Evolutionary conservation across 2,113 vertebrate genomes (phyloP), one percentile per base, ranked within the genome.

Genomic region (Macrotus californicus): DNA sequence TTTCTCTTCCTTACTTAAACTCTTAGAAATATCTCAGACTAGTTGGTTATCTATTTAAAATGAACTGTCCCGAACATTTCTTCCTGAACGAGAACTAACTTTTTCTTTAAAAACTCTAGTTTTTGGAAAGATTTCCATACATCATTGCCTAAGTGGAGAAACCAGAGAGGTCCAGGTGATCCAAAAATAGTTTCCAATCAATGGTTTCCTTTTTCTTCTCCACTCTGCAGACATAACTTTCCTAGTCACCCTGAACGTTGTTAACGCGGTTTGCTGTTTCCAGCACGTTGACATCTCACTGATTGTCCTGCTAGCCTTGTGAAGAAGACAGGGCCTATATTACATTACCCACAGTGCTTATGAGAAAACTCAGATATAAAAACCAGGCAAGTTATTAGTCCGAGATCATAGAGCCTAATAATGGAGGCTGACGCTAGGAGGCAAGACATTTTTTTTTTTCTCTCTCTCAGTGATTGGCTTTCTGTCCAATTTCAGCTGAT

Each of bases 101-200:
- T 94, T 85, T 81, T 61, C 83, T 95, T 92, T 36, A 64, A 56
- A 29, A 36, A 79, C 89, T 79, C 75, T 77, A 54, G 4, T 80
- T 87, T 95, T 52, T 18, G 69, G 66, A 69, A 61, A 91, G 41
- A 34, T 87, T 89, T 95, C 43, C 64, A 64, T 86, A 31, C 7
- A 43, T 87, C 82, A 75, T 75, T 90, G 15, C 76, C 56, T 83
- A 34, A 59, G n/a, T 75, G 43, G 21, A 95, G 64, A 89, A 87
- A 91, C 46, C 54, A 69, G 31, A 94, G 81, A 94, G 81, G n/a
- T 81, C 43, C 64, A 82, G 82, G 77, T 93, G 79, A 91, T 85
- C 50, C 75, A 76, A 91, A 96, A 96, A 67, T 93, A 91, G 76
- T 85, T 94, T 77, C 29, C 43, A 92, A 94, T 90, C 43, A 90